These are phyloP conservation scores for Dicrostonyx torquatus DNA, from an alignment of 2,797 vertebrate genomes.

Conservation along the genomic window DNA sequence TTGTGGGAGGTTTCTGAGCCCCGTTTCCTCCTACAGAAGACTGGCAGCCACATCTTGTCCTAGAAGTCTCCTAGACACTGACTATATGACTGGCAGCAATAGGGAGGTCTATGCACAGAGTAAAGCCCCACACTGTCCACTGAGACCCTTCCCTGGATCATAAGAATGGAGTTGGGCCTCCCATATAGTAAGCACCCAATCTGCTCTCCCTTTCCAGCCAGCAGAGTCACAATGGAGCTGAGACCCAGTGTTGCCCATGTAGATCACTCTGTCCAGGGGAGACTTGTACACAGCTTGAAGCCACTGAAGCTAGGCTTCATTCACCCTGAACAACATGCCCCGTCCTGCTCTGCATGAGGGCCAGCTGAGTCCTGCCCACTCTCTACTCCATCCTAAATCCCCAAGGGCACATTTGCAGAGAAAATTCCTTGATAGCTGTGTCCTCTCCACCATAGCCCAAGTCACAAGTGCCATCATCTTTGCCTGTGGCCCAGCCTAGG, in stretches of 20 bases:
- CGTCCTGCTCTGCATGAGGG: neutral
- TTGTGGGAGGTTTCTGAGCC: neutral
- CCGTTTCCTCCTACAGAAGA: neutral
- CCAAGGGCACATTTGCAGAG: neutral
- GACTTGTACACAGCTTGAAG: neutral
- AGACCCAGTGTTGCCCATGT: neutral
- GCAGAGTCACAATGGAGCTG: neutral
- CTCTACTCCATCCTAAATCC: neutral
- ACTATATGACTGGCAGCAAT: neutral
- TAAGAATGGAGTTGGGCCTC: neutral
- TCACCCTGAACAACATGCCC: neutral
- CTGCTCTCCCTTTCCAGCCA: too few species aligned
- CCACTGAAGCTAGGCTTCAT: neutral
- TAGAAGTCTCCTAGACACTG: neutral
- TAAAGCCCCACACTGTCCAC: neutral
- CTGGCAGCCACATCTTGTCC: neutral
- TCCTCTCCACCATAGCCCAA: neutral
- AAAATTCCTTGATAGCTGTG: neutral
- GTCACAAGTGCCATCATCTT: neutral
- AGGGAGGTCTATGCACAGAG: neutral
- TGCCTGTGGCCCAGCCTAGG: neutral
- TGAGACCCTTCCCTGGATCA: neutral
- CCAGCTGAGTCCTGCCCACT: neutral
- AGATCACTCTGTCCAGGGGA: neutral
- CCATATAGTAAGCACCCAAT: neutral